phyloP scores from a whole-genome alignment of 2,113 vertebrate genomes.

The Mirza zaza region DNA sequence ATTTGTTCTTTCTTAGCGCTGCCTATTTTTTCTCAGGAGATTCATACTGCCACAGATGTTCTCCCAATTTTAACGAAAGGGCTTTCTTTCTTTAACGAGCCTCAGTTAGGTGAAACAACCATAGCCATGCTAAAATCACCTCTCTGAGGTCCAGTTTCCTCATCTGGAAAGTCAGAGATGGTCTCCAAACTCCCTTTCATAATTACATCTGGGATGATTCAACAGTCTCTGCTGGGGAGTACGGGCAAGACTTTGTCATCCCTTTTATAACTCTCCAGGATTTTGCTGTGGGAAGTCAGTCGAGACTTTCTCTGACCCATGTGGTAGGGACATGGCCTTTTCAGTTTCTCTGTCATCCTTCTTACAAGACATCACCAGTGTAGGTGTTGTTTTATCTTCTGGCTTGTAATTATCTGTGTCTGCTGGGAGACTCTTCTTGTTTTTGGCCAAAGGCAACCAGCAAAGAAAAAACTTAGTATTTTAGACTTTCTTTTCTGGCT shows the following conservation, averaged over 20 bases:
- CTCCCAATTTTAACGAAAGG: background rate
- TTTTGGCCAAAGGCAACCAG: background rate
- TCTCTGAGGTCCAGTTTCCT: slow-evolving; percentile 37
- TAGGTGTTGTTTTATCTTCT: background rate
- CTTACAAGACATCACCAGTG: background rate
- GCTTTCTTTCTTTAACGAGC: background rate
- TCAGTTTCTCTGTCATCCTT: background rate
- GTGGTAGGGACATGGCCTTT: background rate
- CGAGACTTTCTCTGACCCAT: background rate
- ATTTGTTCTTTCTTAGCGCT: background rate
- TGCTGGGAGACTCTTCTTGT: background rate
- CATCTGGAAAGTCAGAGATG: background rate
- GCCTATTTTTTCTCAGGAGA: background rate
- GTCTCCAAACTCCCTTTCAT: background rate
- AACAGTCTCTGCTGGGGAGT: background rate
- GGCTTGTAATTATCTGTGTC: slow-evolving; percentile 22
- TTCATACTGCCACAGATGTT: background rate
- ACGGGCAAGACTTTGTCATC: background rate
- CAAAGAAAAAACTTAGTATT: background rate
- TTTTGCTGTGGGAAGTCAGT: background rate
- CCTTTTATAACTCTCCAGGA: background rate
- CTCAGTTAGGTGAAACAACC: background rate
- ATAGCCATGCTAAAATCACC: background rate
- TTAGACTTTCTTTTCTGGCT: slow-evolving; percentile 11
- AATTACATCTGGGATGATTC: background rate